Conservation (phyloP, 2,797 vertebrate species). For the Sandelia bainsii region DNA sequence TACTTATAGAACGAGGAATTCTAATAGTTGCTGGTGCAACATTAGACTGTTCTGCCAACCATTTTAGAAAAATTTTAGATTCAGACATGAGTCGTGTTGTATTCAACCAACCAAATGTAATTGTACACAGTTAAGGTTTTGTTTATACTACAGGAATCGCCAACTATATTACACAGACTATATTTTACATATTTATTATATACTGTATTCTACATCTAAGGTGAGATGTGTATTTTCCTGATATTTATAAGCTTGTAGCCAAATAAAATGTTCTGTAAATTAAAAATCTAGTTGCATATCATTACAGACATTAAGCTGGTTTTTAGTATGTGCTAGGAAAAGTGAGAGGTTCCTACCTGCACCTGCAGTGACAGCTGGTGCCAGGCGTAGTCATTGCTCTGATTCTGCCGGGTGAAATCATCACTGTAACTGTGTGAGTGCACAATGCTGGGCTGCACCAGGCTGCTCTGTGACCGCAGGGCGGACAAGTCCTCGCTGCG, state of each 20-base stretch:
- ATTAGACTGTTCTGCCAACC: background rate
- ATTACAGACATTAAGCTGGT: background rate
- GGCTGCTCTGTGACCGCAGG: constrained; percentile 86
- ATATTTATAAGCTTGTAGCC: too few species aligned
- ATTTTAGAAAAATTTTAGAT: background rate
- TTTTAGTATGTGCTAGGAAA: constrained; percentile 1
- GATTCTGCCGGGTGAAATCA: constrained; percentile 94
- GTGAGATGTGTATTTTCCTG: too few species aligned
- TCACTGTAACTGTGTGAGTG: constrained; percentile 99
- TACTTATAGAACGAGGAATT: background rate
- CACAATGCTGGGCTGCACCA: constrained; percentile 91
- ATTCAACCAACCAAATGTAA: too few species aligned
- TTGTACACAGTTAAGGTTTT: too few species aligned
- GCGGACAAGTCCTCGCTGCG: constrained; percentile 95
- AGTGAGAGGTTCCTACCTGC: constrained; percentile 75
- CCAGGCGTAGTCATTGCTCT: constrained; percentile 88
- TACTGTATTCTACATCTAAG: too few species aligned
- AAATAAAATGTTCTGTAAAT: background rate
- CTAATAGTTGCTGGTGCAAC: background rate
- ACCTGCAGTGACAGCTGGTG: constrained; percentile 94
- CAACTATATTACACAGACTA: too few species aligned
- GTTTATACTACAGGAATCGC: too few species aligned
- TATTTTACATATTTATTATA: too few species aligned
- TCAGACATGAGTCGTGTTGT: too few species aligned
- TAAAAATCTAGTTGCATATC: background rate